Evolutionary conservation across 2,113 vertebrate genomes (phyloP).

Genomic region (Megalops atlanticus): DNA sequence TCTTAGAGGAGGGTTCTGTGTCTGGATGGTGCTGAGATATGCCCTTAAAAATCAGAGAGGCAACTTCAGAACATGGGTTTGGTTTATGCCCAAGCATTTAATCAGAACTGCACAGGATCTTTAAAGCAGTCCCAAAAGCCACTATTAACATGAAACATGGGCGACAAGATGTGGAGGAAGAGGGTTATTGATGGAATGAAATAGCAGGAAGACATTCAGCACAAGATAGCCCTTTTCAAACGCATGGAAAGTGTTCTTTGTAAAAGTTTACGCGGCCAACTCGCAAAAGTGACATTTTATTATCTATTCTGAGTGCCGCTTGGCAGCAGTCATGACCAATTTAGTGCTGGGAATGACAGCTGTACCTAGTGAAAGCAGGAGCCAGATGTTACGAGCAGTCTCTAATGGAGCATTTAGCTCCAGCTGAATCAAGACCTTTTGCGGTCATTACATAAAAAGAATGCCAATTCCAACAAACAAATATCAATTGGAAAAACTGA

Average conservation of each 20-base stretch:
- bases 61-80: neutral
- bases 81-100: neutral
- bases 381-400: slow-evolving; percentile 15
- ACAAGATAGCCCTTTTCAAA: slow-evolving; percentile 43
- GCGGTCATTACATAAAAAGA: neutral
- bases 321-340: slow-evolving; percentile 33
- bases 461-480: neutral
- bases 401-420: neutral
- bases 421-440: neutral
- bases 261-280: slow-evolving; percentile 27
- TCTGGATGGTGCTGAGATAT: neutral
- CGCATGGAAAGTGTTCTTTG: slow-evolving; percentile 17
- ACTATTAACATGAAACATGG: slow-evolving; percentile 31
- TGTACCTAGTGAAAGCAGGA: neutral
- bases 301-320: slow-evolving; percentile 36
- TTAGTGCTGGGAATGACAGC: slow-evolving; percentile 10
- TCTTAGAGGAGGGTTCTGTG: neutral
- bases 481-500: neutral
- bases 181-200: slow-evolving; percentile 43
- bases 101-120: neutral
- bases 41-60: neutral
- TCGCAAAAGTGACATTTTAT: slow-evolving; percentile 26
- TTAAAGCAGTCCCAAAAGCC: too few species aligned
- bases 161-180: slow-evolving; percentile 48
- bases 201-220: slow-evolving; percentile 43